These are phyloP conservation scores for Scyliorhinus canicula DNA, from an alignment of 2,797 vertebrate species.

Conservation along the genomic window DNA sequence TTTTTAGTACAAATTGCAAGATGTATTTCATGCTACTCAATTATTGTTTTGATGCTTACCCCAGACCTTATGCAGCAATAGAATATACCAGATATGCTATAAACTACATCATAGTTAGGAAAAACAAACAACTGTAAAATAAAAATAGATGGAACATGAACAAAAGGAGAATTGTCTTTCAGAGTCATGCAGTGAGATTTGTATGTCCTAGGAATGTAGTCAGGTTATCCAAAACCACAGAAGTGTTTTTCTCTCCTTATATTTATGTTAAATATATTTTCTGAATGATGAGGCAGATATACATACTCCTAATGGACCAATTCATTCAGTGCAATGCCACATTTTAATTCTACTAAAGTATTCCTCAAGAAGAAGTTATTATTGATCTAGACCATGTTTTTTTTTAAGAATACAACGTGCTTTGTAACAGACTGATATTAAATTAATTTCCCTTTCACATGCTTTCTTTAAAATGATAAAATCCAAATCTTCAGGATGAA, in stretches of 20 bases:
- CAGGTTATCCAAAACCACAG: not conserved
- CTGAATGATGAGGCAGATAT: not conserved
- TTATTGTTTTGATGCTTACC: not conserved
- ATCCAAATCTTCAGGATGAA: not conserved
- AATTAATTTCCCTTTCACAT: not conserved
- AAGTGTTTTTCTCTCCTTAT: not conserved
- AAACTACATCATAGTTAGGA: conserved; percentile 5
- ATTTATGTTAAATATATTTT: not conserved
- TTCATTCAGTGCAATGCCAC: not conserved
- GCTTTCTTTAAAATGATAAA: conserved; percentile 25
- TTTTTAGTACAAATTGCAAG: not conserved
- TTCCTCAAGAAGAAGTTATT: not conserved
- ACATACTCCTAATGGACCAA: not conserved
- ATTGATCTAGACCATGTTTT: not conserved
- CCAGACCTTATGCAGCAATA: not conserved
- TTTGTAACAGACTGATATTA: not conserved
- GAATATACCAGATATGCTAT: too few relatives aligned
- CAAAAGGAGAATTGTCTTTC: not conserved
- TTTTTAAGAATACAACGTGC: not conserved
- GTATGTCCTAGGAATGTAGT: not conserved
- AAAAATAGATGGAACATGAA: not conserved
- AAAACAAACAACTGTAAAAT: not conserved
- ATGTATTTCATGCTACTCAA: not conserved
- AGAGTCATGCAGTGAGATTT: not conserved
- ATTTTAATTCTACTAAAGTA: not conserved